A percentile compares a stretch with the other conserved stretches of the same genome.
These are phyloP conservation scores for Haliclystus octoradiatus DNA, from an alignment of 30 jellyfish, hydroid and myxozoan genomes.

Conservation along the genomic window DNA sequence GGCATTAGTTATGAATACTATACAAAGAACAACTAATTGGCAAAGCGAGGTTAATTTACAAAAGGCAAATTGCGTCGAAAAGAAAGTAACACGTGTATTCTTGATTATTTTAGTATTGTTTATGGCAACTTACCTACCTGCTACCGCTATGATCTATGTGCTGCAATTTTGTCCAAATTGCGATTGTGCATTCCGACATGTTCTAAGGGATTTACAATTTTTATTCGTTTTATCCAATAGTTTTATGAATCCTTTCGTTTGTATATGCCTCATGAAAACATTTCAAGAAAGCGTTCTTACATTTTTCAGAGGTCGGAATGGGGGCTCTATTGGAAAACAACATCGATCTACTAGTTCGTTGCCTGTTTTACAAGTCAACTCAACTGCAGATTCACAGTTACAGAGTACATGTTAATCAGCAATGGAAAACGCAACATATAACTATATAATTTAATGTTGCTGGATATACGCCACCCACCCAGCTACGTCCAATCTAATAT, in stretches of 20 bases:
- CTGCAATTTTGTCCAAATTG: conserved; percentile 14
- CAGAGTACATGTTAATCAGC: no score
- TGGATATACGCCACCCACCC: no score
- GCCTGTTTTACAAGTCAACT: no score
- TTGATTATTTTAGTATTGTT: conserved; percentile 8
- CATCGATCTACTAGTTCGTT: no score
- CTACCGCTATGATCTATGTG: conserved; percentile 12
- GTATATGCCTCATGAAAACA: neutral
- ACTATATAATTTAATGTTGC: no score
- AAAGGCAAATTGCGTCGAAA: conserved; percentile 4
- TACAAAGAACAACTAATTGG: neutral
- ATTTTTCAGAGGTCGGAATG: no score
- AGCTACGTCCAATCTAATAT: no score
- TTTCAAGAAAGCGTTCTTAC: neutral
- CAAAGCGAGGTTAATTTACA: neutral
- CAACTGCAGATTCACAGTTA: no score
- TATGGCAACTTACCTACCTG: conserved; percentile 1
- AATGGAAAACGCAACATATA: no score
- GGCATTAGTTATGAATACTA: neutral
- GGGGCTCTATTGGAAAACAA: no score
- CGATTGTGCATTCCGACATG: conserved; percentile 14
- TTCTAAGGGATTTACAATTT: neutral
- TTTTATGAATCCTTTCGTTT: neutral
- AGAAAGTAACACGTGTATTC: conserved; percentile 16
- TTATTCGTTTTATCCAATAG: neutral